Evolutionary conservation across 2,888 invertebrate genomes (phyloP), one percentile per base, ranked within the genome.

Genomic region (Eilema caniola): DNA sequence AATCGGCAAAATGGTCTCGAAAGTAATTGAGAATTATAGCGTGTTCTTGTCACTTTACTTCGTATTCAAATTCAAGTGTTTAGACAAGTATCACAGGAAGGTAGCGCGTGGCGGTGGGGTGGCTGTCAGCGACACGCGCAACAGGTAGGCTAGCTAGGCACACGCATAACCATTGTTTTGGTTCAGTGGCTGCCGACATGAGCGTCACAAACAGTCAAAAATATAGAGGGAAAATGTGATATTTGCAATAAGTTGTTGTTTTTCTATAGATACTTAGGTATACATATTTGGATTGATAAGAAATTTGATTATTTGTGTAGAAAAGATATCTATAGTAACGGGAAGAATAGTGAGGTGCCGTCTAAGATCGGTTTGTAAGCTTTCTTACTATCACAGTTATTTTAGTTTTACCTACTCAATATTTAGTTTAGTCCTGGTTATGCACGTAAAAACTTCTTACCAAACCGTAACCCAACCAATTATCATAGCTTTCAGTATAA

Each of bases 81-180:
- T 53, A n/a, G 53, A 53, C 53, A 53, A 53, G n/a, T 53, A 53
- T n/a, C n/a, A 53, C 0, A 53, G 53, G 20, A 53, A n/a, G 47
- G 16, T 16, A 31, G 31, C 7, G 7, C 20, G 16, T 16, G 60
- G 31, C 7, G 7, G 60, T 5, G 20, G 61, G n/a, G n/a, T 31
- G 31, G 2, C 61, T 61, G 61, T 61, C 61, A 61, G 10, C 31
- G 8, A 61, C 61, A 61, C 61, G 61, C 60, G n/a, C 57, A n/a
- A 61, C 61, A 61, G 61, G 61, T 61, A 61, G 61, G 10, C 8
- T 53, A 4, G 37, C 41, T 0, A 41, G 53, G 8, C 10, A 47
- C 47, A 20, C 20, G 53, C 53, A 10, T 47, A n/a, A 20, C 47
- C 20, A 47, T 47, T 47, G 47, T 47, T 47, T 53, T 53, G 41